These are phyloP conservation scores for Oceanodroma tethys DNA, from an alignment of 2,113 vertebrate genomes.

Conservation along the genomic window DNA sequence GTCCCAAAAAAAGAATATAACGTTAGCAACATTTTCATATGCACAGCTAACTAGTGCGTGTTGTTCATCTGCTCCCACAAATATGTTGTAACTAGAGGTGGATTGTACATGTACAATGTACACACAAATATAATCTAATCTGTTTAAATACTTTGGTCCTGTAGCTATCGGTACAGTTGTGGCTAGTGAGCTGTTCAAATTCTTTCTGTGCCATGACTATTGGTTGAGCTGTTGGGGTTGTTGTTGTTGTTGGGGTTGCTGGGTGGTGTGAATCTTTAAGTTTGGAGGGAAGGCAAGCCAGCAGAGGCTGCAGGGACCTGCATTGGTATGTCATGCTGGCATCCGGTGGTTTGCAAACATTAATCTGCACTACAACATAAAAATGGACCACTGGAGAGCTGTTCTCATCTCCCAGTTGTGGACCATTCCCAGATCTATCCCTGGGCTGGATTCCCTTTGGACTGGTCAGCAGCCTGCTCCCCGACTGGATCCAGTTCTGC, in stretches of 20 bases:
- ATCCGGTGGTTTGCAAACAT: neutral
- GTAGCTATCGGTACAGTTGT: neutral
- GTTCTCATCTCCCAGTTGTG: neutral
- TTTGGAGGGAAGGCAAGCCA: neutral
- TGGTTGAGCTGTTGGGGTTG: neutral
- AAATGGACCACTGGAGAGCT: neutral
- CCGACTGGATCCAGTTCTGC: neutral
- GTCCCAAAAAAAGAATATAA: too few relatives aligned
- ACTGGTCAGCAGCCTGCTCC: neutral
- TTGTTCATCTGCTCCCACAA: neutral
- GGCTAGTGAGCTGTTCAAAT: neutral
- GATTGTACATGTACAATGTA: neutral
- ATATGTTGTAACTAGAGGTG: neutral
- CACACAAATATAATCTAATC: neutral
- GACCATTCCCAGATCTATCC: neutral
- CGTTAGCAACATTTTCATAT: neutral
- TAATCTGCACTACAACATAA: neutral
- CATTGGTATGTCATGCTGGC: fast-evolving
- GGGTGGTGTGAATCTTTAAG: neutral
- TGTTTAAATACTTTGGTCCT: neutral
- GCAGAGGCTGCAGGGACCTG: neutral
- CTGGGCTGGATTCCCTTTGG: neutral
- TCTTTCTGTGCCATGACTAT: neutral
- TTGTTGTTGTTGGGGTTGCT: neutral
- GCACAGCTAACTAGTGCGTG: neutral